Evolutionary conservation across 2,113 vertebrate species (phyloP), one percentile per base, ranked within the genome.

Genomic region (Acinonyx jubatus): DNA sequence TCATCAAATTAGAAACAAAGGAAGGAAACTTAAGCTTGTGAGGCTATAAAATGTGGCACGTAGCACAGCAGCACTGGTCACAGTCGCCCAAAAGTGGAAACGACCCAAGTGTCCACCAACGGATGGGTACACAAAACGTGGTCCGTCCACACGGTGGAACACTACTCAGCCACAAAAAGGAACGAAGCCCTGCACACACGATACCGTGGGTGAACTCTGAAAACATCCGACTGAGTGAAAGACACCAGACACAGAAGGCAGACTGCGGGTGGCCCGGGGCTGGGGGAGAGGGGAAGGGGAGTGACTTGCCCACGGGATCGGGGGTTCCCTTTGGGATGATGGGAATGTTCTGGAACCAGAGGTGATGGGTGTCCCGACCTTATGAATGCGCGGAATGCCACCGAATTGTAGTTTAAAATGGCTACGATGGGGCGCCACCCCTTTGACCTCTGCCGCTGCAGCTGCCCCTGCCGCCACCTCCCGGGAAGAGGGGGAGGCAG

Each of bases 171-270:
- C 13, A 1, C 0, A 33, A 21, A n/a, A 33, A 57, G 31, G 31
- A 79, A n/a, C 0, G 29, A 76, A 11, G 66, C 21, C 3, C 8
- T 29, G n/a, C 45, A 73, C 10, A 13, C 6, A 14, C 0, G 7
- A 18, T 13, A 4, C 0, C 1, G 0, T 0, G 25, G 19, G 31
- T 23, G 23, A 3, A 3, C n/a, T 84, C 45, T 5, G 38, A 14
- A 91, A 45, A 83, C 41, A 8, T 45, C 33, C 0, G 0, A 7
- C 79, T n/a, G 45, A n/a, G 79, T 4, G 38, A n/a, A 12, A 66
- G 52, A 29, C 27, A 36, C 45, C 91, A 74, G 86, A 74, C 2
- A 2, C 27, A 29, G 74, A 57, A 33, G 55, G n/a, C 29, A 45
- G 86, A 61, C 9, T 0, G 2, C 15, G 29, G 50, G n/a, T 6